Conservation (phyloP, 2,797 vertebrate species). For the Carcharodon carcharias region DNA sequence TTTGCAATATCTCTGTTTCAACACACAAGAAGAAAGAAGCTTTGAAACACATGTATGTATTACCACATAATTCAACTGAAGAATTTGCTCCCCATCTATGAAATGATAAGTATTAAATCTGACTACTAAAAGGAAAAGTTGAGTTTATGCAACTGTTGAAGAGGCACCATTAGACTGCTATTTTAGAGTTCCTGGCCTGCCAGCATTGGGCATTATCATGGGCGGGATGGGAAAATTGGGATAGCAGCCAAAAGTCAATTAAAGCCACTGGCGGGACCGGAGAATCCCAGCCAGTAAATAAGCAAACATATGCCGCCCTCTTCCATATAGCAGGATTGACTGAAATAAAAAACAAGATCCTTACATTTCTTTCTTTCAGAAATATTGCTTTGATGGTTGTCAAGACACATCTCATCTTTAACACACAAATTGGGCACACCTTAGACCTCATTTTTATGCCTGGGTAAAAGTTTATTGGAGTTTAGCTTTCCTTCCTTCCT, state of each 20-base stretch:
- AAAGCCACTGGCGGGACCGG: no score
- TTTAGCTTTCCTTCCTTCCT: not conserved
- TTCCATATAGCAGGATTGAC: not conserved
- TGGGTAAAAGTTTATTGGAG: not conserved
- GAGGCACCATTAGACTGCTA: not conserved
- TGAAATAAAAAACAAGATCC: not conserved
- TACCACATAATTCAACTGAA: not conserved
- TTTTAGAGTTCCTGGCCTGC: not conserved
- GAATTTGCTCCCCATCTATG: not conserved
- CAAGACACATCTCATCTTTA: not conserved
- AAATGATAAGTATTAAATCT: not conserved
- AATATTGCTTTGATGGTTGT: not conserved
- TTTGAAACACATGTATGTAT: conserved; percentile 58
- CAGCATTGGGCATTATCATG: no score
- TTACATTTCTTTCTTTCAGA: not conserved
- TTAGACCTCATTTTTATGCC: not conserved
- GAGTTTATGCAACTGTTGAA: not conserved
- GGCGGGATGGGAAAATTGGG: no score
- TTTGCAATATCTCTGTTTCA: conserved; percentile 41
- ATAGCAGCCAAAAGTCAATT: no score
- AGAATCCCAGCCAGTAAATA: not conserved
- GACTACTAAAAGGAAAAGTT: not conserved
- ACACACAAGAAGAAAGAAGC: conserved; percentile 50
- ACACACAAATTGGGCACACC: not conserved
- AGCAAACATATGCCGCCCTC: not conserved